Conservation (phyloP, 2,113 vertebrate genomes). For the Naja naja region DNA sequence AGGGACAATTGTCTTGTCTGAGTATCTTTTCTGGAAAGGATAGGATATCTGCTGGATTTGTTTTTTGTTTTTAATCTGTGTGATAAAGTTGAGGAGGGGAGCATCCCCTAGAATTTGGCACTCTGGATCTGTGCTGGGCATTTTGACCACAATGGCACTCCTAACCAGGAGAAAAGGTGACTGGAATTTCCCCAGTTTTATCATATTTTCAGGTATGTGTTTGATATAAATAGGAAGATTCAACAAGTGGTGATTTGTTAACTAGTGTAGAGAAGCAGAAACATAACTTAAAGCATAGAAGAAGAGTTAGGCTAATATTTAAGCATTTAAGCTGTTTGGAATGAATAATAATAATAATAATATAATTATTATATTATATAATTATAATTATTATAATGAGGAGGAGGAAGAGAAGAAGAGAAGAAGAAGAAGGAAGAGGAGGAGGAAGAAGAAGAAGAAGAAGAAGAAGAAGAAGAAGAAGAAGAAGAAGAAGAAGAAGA, state of each 20-base stretch:
- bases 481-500: too few species aligned
- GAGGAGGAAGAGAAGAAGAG: too few species aligned
- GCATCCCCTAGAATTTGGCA: background rate
- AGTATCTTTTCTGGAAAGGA: background rate
- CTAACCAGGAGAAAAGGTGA: background rate
- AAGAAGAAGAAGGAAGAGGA: too few species aligned
- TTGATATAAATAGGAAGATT: background rate
- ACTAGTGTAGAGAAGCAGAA: background rate
- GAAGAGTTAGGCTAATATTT: background rate
- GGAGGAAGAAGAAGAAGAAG: too few species aligned
- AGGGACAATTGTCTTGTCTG: background rate
- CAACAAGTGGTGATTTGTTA: background rate
- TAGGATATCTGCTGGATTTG: background rate
- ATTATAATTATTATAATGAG: too few species aligned
- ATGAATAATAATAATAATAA: background rate
- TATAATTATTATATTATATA: too few species aligned
- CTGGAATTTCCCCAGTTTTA: background rate
- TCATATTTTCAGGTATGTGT: background rate
- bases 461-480: too few species aligned
- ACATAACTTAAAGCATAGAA: background rate
- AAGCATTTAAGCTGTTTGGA: background rate
- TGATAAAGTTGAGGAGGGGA: background rate
- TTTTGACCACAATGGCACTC: background rate
- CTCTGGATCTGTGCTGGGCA: background rate
- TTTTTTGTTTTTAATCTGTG: background rate